phyloP scores from a whole-genome alignment of 1,140 invertebrate species.

The Contarinia nasturtii region DNA sequence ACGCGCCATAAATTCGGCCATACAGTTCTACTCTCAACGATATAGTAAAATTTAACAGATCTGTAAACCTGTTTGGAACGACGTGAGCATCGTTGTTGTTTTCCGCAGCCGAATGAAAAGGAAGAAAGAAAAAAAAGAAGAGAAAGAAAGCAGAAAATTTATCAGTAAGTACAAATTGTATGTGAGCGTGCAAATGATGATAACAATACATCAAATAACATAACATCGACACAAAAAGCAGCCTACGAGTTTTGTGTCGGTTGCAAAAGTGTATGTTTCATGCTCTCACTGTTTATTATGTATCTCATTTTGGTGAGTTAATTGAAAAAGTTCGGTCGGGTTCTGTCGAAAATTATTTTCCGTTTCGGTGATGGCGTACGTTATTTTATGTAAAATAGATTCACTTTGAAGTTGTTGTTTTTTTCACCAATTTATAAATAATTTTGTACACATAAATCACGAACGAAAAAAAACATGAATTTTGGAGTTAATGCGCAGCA shows the following conservation, averaged over 20 bases:
- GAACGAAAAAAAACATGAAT: too few species aligned
- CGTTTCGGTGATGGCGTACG: too few species aligned
- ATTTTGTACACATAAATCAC: too few species aligned
- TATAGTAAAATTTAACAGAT: conserved; percentile 83
- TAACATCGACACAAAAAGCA: not conserved
- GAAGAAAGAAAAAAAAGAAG: not conserved
- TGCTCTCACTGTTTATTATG: too few species aligned
- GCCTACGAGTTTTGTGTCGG: not conserved
- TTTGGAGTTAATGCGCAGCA: too few species aligned
- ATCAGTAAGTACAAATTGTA: not conserved
- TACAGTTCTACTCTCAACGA: conserved; percentile 84
- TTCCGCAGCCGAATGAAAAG: not conserved
- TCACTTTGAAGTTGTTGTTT: too few species aligned
- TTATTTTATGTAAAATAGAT: too few species aligned
- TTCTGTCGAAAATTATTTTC: too few species aligned
- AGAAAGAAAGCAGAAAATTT: not conserved
- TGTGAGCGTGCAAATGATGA: not conserved
- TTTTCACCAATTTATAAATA: too few species aligned
- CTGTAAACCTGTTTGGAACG: conserved; percentile 54
- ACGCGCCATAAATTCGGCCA: conserved; percentile 95
- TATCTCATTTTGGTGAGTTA: too few species aligned
- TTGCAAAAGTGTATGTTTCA: not conserved
- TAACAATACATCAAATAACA: not conserved
- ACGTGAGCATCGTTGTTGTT: not conserved
- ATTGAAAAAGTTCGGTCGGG: too few species aligned